Conservation (phyloP, 1,140 invertebrate species). For the Eumaeus atala region DNA sequence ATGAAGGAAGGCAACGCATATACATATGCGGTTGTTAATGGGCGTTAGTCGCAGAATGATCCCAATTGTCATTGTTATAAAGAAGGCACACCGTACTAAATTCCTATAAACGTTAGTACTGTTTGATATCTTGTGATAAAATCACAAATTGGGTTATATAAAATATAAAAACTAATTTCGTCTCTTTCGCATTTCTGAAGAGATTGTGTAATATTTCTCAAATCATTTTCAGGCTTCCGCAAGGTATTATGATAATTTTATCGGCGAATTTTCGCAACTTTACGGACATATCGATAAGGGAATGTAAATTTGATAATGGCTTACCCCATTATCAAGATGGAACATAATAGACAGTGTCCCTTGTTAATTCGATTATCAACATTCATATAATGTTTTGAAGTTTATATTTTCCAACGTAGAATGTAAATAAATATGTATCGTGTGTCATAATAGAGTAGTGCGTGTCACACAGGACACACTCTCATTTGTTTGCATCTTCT, state of each 20-base stretch:
- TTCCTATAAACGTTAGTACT: too few relatives aligned
- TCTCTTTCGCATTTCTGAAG: slow-evolving; percentile 10
- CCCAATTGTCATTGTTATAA: too few relatives aligned
- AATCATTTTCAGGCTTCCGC: slow-evolving; percentile 12
- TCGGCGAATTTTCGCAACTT: slow-evolving; percentile 14
- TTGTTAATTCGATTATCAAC: slow-evolving; percentile 5
- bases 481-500: too few relatives aligned
- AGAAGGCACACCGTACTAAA: too few relatives aligned
- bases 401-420: neutral
- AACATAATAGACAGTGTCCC: slow-evolving; percentile 7
- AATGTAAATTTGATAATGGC: slow-evolving; percentile 15
- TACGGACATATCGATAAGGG: slow-evolving; percentile 13
- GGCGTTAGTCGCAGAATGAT: too few relatives aligned
- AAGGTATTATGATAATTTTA: slow-evolving; percentile 15
- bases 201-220: slow-evolving; percentile 12
- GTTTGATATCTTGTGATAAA: too few relatives aligned
- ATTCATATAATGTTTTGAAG: neutral
- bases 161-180: slow-evolving; percentile 14
- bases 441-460: too few relatives aligned
- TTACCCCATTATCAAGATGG: slow-evolving; percentile 13
- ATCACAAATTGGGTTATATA: slow-evolving; percentile 1
- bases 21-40: too few relatives aligned
- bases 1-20: too few relatives aligned
- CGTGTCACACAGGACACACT: too few relatives aligned
- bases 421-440: neutral